Base-by-base conservation (phyloP, 2,888 invertebrate genomes). In the Prosopocoilus inquinatus region DNA sequence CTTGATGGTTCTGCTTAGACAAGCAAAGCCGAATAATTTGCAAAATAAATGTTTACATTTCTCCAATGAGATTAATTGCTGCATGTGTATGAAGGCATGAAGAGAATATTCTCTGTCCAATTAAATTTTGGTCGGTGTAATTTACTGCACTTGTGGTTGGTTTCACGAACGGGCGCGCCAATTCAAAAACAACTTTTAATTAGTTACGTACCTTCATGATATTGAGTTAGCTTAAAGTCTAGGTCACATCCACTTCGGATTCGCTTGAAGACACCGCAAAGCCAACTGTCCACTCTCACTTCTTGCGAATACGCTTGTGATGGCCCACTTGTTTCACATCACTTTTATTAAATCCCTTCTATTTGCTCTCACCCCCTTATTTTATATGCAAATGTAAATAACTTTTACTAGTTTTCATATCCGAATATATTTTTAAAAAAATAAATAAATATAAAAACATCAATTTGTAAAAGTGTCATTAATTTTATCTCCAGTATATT, bases 211-310 rank as follows among this genome's bases (percentile, higher is more conserved):
- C 70, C 70, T 72, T 70, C 70, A 70, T 70, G 57, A 43, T 64
- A 43, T 34, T 38, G 38, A 28, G 28, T 11, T 39, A 38, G 28
- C 55, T 63, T 64, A 67, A 66, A 63, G 67, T 69, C 66, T 66
- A 69, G 66, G 67, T 67, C 55, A 66, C 65, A 64, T 55, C 61
- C 61, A 65, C 62, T 61, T 59, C 58, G 58, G 61, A 57, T 61
- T 64, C 62, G 62, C 55, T 54, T 61, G 39, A 60, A 62, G 61
- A 59, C 61, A 64, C 64, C 57, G 59, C 56, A 58, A 53, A 57
- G 55, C 45, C 16, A 57, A 61, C 65, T 67, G 68, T 72, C 72
- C 69, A 72, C 73, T 73, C 73, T 73, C 73, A 72, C 72, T 71
- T 63, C 35, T 28, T 43, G 13, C 54, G 47, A 51, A 47, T 45